Percentiles rank a stretch among this genome's conserved stretches.
Conservation (phyloP, 2,888 invertebrate genomes). For the Plagodis dolabraria region DNA sequence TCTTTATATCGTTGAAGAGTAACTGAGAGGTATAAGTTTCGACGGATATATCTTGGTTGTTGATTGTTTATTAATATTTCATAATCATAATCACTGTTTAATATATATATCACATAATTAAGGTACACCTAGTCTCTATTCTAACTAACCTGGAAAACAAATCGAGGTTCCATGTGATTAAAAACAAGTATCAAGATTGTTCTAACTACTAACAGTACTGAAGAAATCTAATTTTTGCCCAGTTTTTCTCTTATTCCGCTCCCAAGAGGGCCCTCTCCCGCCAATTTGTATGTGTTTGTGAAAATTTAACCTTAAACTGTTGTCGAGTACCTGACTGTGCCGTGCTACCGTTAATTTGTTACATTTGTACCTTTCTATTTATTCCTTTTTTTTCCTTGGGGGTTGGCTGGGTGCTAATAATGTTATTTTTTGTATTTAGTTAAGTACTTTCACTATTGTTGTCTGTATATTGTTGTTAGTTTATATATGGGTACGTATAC, state of each 20-base stretch:
- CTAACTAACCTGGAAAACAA: too few relatives aligned
- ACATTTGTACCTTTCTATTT: slow-evolving; percentile 42
- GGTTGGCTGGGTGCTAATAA: slow-evolving; percentile 2
- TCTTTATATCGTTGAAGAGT: too few relatives aligned
- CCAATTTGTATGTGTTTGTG: slow-evolving; percentile 81
- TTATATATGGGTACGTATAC: background rate
- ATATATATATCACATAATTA: too few relatives aligned
- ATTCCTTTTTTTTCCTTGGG: slow-evolving; percentile 25
- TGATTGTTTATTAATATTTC: too few relatives aligned
- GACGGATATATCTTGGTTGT: too few relatives aligned
- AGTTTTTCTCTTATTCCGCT: slow-evolving; percentile 77
- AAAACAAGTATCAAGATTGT: slow-evolving; percentile 60
- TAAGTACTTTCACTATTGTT: background rate
- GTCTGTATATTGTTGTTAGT: background rate
- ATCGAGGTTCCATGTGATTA: too few relatives aligned
- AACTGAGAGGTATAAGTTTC: too few relatives aligned
- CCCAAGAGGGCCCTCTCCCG: slow-evolving; percentile 66
- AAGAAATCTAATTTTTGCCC: slow-evolving; percentile 81
- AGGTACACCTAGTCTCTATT: too few relatives aligned
- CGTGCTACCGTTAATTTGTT: slow-evolving; percentile 45
- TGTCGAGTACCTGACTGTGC: slow-evolving; percentile 49
- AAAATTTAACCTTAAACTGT: slow-evolving; percentile 68
- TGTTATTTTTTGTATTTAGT: slow-evolving; percentile 7
- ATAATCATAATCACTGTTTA: too few relatives aligned
- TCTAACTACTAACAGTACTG: slow-evolving; percentile 41